A percentile compares a stretch with the other conserved stretches of the same genome.
These are phyloP conservation scores for Xenotilapia flavipinnis DNA, from an alignment of 2,113 vertebrate species.

Conservation along the genomic window DNA sequence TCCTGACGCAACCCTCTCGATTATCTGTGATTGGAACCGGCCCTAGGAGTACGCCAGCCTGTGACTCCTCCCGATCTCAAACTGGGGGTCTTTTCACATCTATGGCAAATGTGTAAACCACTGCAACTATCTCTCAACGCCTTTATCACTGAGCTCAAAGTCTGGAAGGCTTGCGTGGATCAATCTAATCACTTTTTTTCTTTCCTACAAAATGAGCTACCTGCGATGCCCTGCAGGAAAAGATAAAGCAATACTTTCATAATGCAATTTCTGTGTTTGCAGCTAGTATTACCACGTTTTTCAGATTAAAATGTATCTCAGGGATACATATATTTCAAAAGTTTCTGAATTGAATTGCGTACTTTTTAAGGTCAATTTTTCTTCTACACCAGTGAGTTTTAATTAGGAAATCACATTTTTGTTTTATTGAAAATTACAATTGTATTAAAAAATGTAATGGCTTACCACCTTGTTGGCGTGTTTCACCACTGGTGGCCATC, in stretches of 20 bases:
- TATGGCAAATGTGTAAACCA: neutral
- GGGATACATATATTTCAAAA: neutral
- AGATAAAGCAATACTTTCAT: neutral
- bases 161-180: neutral
- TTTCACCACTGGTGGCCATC: neutral
- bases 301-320: neutral
- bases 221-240: neutral
- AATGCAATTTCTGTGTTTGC: neutral
- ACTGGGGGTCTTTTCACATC: neutral
- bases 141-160: neutral
- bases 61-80: neutral
- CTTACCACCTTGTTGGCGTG: neutral
- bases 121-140: neutral
- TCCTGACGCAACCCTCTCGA: neutral
- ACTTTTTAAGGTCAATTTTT: neutral
- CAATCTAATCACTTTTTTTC: neutral
- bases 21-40: neutral
- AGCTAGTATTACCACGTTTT: neutral
- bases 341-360: neutral
- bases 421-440: neutral
- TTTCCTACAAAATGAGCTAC: neutral
- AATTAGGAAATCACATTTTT: neutral
- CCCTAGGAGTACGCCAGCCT: neutral
- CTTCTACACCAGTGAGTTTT: neutral
- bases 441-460: neutral